Conservation (phyloP, 2,113 vertebrate species). For the Cacatua alba region DNA sequence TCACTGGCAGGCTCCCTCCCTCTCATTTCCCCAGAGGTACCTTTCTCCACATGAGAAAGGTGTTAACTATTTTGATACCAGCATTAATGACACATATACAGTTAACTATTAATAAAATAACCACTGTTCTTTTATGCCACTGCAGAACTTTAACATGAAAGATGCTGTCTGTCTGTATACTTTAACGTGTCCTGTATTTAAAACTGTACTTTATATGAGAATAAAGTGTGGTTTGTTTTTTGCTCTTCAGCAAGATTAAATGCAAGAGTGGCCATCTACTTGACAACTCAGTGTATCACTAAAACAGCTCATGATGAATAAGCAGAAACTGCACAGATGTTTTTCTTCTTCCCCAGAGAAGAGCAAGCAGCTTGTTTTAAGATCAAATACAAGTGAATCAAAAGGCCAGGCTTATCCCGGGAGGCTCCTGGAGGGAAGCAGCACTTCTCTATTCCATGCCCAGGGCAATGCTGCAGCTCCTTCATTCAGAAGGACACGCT, state of each 20-base stretch:
- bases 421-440: neutral
- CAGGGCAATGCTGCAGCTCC: neutral
- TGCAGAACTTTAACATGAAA: neutral
- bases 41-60: neutral
- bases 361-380: neutral
- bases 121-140: neutral
- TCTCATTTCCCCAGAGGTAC: neutral
- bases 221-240: neutral
- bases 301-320: neutral
- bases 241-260: neutral
- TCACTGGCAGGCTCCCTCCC: neutral
- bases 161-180: neutral
- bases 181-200: neutral
- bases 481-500: fast-evolving
- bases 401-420: neutral
- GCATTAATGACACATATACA: neutral
- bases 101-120: neutral
- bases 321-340: neutral
- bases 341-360: neutral
- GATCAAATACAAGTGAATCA: neutral
- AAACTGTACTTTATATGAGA: neutral
- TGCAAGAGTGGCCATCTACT: neutral
- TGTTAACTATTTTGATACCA: neutral
- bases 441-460: neutral
- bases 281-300: neutral